Percentiles rank a stretch among this genome's conserved stretches.
Conservation (phyloP, 1,140 invertebrate genomes). For the Leucophenga varia region DNA sequence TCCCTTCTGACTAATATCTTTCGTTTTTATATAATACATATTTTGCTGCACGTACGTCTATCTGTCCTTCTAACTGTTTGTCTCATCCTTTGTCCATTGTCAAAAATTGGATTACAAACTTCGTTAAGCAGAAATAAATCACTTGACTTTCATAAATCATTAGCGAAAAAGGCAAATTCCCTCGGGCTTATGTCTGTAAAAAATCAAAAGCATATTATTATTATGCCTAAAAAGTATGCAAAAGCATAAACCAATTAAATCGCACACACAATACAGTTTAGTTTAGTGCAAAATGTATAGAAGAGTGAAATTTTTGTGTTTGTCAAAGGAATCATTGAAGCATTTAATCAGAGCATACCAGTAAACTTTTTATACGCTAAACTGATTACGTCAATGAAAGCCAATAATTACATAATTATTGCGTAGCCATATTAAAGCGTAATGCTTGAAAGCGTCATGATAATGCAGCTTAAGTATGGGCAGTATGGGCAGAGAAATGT, state of each 20-base stretch:
- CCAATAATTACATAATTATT: slow-evolving; percentile 38
- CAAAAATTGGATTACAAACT: slow-evolving; percentile 33
- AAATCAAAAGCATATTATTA: slow-evolving; percentile 42
- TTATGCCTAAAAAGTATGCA: slow-evolving; percentile 37
- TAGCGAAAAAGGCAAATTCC: slow-evolving; percentile 19
- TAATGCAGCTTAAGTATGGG: no score
- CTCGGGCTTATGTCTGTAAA: slow-evolving; percentile 33
- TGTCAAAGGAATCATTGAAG: slow-evolving; percentile 31
- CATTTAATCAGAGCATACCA: slow-evolving; percentile 30
- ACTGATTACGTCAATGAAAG: slow-evolving; percentile 38
- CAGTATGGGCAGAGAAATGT: no score
- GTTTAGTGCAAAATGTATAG: no score
- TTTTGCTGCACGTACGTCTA: no score
- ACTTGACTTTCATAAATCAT: slow-evolving; percentile 40
- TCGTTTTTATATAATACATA: no score
- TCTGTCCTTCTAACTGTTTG: no score
- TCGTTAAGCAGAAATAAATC: slow-evolving; percentile 38
- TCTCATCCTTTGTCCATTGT: no score
- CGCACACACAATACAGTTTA: no score
- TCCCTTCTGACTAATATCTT: no score
- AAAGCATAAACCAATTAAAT: slow-evolving; percentile 38
- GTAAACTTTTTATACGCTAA: slow-evolving; percentile 36
- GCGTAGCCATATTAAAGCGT: slow-evolving; percentile 28
- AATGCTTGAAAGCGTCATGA: no score
- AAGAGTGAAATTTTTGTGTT: no score